Evolutionary conservation across 2,797 vertebrate genomes (phyloP), one percentile per base, ranked within the genome.

Genomic region (Scarus forsteni): DNA sequence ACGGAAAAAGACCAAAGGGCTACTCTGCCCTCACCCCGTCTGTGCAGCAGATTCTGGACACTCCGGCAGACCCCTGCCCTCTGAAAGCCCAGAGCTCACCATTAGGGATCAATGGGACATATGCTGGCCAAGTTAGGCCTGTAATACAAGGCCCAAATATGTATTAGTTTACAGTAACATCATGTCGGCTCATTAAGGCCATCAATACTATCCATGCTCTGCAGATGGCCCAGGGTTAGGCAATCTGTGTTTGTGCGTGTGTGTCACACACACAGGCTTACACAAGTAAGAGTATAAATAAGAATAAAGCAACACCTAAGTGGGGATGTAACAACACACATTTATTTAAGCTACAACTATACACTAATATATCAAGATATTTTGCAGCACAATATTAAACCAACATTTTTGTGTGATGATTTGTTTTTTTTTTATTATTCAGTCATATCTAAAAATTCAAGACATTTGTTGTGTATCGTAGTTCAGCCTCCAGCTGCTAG

Each of bases 81-180:
- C 85, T 90, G 61, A 95, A 94, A 92, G 90, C 88, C 85, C 83
- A 85, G 91, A 85, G 81, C 91, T 93, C 81, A 84, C 84, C 94
- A 93, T 94, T 94, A 92, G 87, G 92, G 94, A 96, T 96, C 96
- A 96, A 95, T 96, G 90, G 81, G 94, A 95, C 95, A 96, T 96
- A 95, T 97, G 96, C 90, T 93, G 85, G 87, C 84, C 91, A 93
- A 88, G 88, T 92, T 93, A 38, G 83, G 81, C 83, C 79, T 94
- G 95, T 94, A 92, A 95, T 95, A 91, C 95, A 94, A 95, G 95
- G 85, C 84, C 71, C 88, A 93, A 94, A 94, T 91, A 83, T 95
- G 92, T 94, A 93, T 94, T 94, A 94, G 94, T 93, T 95, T 94
- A 90, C 92, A 95, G 92, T 94, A 94, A 92, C 92, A 92, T 92